phyloP scores from a whole-genome alignment of 2,113 vertebrate genomes.

The Chaenocephalus aceratus region DNA sequence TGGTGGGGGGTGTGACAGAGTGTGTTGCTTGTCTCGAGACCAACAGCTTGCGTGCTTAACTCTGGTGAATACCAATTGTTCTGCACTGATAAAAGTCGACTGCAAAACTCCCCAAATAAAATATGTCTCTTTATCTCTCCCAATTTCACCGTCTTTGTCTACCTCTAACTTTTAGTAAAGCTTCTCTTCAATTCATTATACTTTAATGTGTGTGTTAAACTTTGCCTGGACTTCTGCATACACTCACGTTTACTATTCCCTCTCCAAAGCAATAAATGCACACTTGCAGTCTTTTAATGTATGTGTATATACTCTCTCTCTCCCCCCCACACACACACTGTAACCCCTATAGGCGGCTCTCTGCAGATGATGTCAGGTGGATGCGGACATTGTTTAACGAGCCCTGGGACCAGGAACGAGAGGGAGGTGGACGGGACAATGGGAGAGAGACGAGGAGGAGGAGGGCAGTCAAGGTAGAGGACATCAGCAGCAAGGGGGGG shows the following conservation, averaged over 20 bases:
- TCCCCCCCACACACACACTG: conserved; percentile 29
- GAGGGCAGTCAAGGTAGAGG: conserved; percentile 56
- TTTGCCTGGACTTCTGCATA: conserved; percentile 28
- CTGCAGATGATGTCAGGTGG: conserved; percentile 72
- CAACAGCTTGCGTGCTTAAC: conserved; percentile 67
- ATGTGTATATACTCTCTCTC: conserved; percentile 7
- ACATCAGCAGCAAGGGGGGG: conserved; percentile 46
- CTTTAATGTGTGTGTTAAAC: conserved; percentile 21
- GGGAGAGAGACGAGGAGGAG: conserved; percentile 26
- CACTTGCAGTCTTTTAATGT: conserved; percentile 43
- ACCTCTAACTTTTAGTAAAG: not conserved
- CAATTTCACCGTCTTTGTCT: conserved; percentile 19
- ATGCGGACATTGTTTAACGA: conserved; percentile 78
- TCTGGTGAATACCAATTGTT: conserved; percentile 69
- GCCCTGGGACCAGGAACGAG: conserved; percentile 60
- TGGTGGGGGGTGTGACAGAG: conserved; percentile 24
- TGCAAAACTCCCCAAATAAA: conserved; percentile 34
- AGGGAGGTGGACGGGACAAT: conserved; percentile 46
- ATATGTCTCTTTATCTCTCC: conserved; percentile 28
- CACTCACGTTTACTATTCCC: conserved; percentile 21
- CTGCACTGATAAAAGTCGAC: conserved; percentile 40
- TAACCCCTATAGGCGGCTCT: conserved; percentile 60
- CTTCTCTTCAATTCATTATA: conserved; percentile 8
- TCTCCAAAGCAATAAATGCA: conserved; percentile 36
- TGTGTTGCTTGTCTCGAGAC: conserved; percentile 49